A percentile compares a stretch with the other conserved stretches of the same genome.
phyloP scores from a whole-genome alignment of 2,113 vertebrate species.

The Noturus placidus region DNA sequence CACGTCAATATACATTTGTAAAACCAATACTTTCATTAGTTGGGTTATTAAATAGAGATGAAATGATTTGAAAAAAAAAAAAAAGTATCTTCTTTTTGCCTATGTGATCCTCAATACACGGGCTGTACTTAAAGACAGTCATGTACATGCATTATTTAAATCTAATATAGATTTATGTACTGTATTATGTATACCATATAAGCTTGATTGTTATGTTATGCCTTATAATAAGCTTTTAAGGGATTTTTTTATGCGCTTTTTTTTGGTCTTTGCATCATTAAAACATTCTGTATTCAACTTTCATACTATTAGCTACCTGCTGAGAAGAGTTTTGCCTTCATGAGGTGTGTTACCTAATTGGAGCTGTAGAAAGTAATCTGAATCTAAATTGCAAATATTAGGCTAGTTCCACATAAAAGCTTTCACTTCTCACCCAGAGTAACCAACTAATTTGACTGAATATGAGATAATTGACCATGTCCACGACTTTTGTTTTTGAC shows the following conservation, averaged over 20 bases:
- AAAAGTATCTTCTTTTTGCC: background rate
- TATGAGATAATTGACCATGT: constrained; percentile 14
- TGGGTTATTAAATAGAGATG: background rate
- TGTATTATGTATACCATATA: too few relatives aligned
- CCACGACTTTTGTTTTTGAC: constrained; percentile 1
- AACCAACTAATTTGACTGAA: constrained; percentile 10
- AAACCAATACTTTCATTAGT: background rate
- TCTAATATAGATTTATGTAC: background rate
- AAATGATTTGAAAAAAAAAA: background rate
- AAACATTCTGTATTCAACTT: constrained; percentile 56
- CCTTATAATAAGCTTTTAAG: background rate
- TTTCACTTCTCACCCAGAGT: background rate
- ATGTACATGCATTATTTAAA: background rate
- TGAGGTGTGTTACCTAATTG: constrained; percentile 58
- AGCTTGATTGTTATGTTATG: background rate
- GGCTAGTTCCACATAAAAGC: constrained; percentile 51
- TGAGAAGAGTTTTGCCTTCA: constrained; percentile 57
- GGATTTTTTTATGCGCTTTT: background rate
- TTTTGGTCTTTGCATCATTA: constrained; percentile 58
- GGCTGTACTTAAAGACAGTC: background rate
- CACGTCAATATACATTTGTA: background rate
- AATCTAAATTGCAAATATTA: constrained; percentile 58
- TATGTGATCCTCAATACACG: background rate
- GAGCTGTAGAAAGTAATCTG: constrained; percentile 50
- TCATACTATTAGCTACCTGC: constrained; percentile 60